Conservation (phyloP, 30 jellyfish, hydroid and myxozoan species). For the Cassiopea xamachana region DNA sequence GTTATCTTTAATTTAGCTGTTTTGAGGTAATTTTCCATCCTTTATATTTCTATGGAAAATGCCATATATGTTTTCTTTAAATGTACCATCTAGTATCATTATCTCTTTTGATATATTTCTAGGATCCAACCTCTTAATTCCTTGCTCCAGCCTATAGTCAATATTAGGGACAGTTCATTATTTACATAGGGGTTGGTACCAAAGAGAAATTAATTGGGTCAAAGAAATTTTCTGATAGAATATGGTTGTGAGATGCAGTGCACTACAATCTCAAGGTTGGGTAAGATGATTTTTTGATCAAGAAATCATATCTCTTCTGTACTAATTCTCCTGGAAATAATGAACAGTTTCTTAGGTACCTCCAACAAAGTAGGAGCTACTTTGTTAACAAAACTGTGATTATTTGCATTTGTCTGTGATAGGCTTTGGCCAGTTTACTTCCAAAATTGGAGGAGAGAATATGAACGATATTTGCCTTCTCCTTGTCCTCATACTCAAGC, state of each 20-base stretch:
- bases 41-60: neutral
- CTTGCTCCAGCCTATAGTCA: neutral
- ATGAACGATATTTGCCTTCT: neutral
- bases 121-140: neutral
- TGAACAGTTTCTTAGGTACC: neutral
- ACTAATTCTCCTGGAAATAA: no score
- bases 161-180: neutral
- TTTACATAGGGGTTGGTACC: no score
- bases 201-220: no score
- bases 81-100: slow-evolving; percentile 2
- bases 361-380: neutral
- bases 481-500: neutral
- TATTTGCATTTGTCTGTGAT: neutral
- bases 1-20: slow-evolving; percentile 12
- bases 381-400: neutral
- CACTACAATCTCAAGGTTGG: no score
- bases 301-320: no score
- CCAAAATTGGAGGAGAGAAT: neutral
- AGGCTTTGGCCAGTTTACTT: slow-evolving; percentile 6
- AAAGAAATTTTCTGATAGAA: no score
- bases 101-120: slow-evolving; percentile 5
- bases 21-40: slow-evolving; percentile 5
- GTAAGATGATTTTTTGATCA: no score
- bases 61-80: neutral
- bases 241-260: no score